Evolutionary conservation across 2,797 vertebrate species (phyloP).

Genomic region (Aratinga solstitialis): DNA sequence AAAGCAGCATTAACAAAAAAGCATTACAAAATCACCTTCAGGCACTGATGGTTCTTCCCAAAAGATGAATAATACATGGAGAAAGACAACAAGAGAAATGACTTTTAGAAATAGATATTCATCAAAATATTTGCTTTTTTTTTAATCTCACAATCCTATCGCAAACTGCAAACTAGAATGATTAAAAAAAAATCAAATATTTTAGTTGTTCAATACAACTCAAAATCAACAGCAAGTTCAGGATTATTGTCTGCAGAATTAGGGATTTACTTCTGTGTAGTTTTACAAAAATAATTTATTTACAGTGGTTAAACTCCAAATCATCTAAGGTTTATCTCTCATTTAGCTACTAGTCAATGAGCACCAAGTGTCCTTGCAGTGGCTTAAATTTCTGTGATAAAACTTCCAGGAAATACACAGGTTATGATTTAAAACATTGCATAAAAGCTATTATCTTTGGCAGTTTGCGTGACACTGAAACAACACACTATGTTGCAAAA

Average conservation of each 20-base stretch:
- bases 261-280: background rate
- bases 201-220: background rate
- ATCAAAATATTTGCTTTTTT: background rate
- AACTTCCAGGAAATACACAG: conserved; percentile 26
- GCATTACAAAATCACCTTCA: background rate
- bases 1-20: background rate
- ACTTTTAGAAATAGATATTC: background rate
- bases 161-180: background rate
- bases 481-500: conserved; percentile 24
- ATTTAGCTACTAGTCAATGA: conserved; percentile 31
- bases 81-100: conserved; percentile 12
- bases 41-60: background rate
- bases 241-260: conserved; percentile 7
- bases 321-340: background rate
- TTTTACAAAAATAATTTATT: background rate
- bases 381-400: conserved; percentile 20
- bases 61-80: conserved; percentile 7
- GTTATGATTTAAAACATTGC: conserved; percentile 49
- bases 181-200: conserved; percentile 14
- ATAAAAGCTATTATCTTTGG: conserved; percentile 39
- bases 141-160: background rate
- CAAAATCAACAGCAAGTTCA: conserved; percentile 25
- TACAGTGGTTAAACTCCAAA: background rate
- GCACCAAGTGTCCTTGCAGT: background rate
- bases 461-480: conserved; percentile 39